Percentiles rank a stretch among this genome's conserved stretches.
Conservation (phyloP, 2,797 vertebrate genomes). For the Lemur catta region DNA sequence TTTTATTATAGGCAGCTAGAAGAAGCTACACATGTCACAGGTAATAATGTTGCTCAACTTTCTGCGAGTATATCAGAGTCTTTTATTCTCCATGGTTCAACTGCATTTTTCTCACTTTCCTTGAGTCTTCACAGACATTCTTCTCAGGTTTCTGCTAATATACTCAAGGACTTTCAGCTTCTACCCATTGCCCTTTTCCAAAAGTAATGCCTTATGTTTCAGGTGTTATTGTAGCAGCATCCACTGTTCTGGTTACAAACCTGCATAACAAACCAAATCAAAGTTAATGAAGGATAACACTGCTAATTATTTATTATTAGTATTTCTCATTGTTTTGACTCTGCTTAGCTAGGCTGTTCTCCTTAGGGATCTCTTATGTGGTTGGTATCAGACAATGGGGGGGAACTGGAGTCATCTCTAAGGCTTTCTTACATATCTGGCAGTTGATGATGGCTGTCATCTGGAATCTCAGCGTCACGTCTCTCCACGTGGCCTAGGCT, state of each 20-base stretch:
- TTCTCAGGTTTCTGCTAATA: neutral
- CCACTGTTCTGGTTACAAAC: neutral
- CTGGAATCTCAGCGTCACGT: neutral
- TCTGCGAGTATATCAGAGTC: neutral
- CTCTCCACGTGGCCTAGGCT: neutral
- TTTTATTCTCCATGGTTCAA: neutral
- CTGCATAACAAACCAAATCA: neutral
- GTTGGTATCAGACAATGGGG: neutral
- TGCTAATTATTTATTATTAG: neutral
- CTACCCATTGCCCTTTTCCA: neutral
- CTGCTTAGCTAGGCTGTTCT: neutral
- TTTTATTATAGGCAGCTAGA: neutral
- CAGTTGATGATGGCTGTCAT: neutral
- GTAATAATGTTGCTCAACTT: neutral
- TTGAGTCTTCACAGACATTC: neutral
- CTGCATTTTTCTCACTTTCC: neutral
- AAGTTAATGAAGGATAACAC: neutral
- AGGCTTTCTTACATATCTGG: neutral
- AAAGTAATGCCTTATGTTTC: neutral
- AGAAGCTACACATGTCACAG: neutral
- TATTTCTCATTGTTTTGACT: neutral
- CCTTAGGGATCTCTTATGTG: neutral
- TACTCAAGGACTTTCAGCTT: neutral
- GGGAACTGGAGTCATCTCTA: neutral
- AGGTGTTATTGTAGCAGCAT: neutral